A percentile compares a stretch with the other conserved stretches of the same genome.
Conservation (phyloP, 2,888 invertebrate genomes). For the Caenorhabditis japonica region DNA sequence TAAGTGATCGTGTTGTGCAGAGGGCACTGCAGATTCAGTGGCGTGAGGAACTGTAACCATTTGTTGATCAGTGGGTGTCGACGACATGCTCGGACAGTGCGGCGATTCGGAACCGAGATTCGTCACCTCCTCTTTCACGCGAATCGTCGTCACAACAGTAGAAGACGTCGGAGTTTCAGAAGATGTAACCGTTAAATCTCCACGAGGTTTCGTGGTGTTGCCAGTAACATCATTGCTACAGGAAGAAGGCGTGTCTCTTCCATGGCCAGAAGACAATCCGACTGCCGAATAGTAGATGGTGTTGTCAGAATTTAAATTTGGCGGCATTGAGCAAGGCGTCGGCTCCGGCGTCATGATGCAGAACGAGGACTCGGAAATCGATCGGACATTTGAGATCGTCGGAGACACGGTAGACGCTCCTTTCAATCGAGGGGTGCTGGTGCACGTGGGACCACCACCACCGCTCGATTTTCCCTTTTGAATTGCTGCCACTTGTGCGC, state of each 20-base stretch:
- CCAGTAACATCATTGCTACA: background rate
- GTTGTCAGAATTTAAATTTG: background rate
- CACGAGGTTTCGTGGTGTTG: background rate
- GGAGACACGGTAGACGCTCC: conserved; percentile 1
- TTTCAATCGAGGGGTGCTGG: conserved; percentile 12
- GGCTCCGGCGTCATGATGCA: conserved; percentile 8
- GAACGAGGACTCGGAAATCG: conserved; percentile 22
- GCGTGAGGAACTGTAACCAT: too few relatives aligned
- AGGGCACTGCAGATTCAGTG: too few relatives aligned
- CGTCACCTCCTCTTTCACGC: conserved; percentile 12
- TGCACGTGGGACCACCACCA: conserved; percentile 34
- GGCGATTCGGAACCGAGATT: background rate
- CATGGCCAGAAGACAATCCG: background rate
- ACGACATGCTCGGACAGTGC: conserved; percentile 18
- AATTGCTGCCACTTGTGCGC: conserved; percentile 4
- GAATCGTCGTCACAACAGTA: background rate
- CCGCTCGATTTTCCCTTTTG: conserved; percentile 4
- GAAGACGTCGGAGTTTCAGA: conserved; percentile 1
- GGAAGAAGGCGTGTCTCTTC: background rate
- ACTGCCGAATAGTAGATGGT: conserved; percentile 28
- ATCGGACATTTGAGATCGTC: conserved; percentile 31
- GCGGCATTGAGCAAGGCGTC: background rate
- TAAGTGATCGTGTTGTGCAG: conserved; percentile 14
- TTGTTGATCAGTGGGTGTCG: conserved; percentile 3
- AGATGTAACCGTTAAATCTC: conserved; percentile 8